Evolutionary conservation across 64 coral and sea anemone genomes (phyloP), one percentile per base, ranked within the genome.

Genomic region (Montipora cactus): DNA sequence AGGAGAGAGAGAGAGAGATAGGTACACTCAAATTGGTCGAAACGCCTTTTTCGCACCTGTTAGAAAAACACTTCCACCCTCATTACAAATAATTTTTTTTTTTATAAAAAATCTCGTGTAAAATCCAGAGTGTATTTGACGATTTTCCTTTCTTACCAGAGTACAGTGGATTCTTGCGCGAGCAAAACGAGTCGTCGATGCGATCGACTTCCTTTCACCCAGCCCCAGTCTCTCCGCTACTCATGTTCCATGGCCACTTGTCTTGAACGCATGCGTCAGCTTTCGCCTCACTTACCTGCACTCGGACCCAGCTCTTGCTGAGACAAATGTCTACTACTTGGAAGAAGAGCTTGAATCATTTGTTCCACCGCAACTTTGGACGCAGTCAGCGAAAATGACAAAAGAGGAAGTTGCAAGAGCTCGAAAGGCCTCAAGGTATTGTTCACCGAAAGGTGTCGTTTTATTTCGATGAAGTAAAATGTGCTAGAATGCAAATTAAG

Each of bases 191-290:
- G 76, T 78, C 15, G 58, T 88, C 3, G 59, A 88, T 13, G 76
- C 50, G 5, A 79, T 93, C 57, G 59, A 87, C 49, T 93, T 93
- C 20, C 91, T 87, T 19, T 78, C 74, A 15, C 14, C 50, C 47
- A 77, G 69, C 15, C 84, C 83, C 10, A 48, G 78, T 48, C 76
- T 88, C 6, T 71, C 83, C 8, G 92, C 92, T 16, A 73, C 83
- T 13, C 59, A 88, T 47, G 92, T 93, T 49, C 92, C 92, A n/a
- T 93, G 92, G 92, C 85, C 92, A 5, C 84, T 88, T 25, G 84
- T 93, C 19, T 76, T 93, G 16, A 75, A 93, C 8, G 92, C 92
- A 77, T 93, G 83, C 81, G 78, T 93, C 51, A 88, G 64, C 9
- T 88, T 87, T 57, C 74, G 69, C 5, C 37, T 93, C 37, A 81